These are phyloP conservation scores for Holotrichia oblita DNA, from an alignment of 1,140 invertebrate genomes.

Conservation along the genomic window DNA sequence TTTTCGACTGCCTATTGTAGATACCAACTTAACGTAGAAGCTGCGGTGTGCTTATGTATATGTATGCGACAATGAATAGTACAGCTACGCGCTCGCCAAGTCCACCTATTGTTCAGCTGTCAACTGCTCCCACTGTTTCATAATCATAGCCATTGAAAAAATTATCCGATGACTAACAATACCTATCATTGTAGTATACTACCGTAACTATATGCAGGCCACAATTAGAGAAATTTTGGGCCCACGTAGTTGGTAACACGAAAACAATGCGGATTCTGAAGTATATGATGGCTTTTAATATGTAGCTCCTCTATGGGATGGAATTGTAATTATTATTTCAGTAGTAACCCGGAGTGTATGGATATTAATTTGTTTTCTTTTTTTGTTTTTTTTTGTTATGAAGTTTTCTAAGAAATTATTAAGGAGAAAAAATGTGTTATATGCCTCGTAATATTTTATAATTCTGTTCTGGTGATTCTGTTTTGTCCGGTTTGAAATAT, in stretches of 20 bases:
- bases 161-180: conserved; percentile 2
- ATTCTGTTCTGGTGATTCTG: neutral
- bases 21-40: neutral
- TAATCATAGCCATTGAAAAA: neutral
- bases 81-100: neutral
- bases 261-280: neutral
- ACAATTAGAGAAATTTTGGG: conserved; percentile 1
- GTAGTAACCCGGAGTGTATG: neutral
- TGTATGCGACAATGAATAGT: neutral
- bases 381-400: too few relatives aligned
- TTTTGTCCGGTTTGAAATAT: neutral
- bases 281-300: neutral
- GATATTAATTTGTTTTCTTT: too few relatives aligned
- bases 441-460: conserved; percentile 10
- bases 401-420: neutral
- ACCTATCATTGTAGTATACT: neutral
- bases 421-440: neutral
- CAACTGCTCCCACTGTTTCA: neutral
- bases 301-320: too few relatives aligned
- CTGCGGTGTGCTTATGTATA: neutral
- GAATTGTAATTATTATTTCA: neutral
- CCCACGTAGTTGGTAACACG: neutral
- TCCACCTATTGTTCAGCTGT: conserved; percentile 6
- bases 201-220: neutral
- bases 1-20: neutral